A percentile compares a stretch with the other conserved stretches of the same genome.
These are phyloP conservation scores for Probosciger aterrimus DNA, from an alignment of 2,113 vertebrate genomes.

Conservation along the genomic window DNA sequence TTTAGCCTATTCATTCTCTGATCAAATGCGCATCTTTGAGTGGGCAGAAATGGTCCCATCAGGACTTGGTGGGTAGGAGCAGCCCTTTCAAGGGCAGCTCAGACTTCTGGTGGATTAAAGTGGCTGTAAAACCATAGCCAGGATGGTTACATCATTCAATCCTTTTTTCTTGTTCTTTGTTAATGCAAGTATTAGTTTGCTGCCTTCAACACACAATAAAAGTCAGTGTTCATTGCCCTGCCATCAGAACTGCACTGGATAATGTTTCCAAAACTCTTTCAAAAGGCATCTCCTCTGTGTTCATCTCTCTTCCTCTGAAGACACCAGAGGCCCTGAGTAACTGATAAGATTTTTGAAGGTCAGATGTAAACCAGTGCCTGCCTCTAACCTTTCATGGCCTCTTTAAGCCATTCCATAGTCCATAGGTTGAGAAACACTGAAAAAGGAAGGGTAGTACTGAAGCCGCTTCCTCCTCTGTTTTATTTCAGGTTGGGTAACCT, in stretches of 20 bases:
- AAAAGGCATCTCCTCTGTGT: background rate
- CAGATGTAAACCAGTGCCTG: background rate
- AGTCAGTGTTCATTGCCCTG: background rate
- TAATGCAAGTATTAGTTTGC: background rate
- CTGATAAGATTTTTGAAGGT: background rate
- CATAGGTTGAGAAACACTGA: background rate
- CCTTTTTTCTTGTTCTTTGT: background rate
- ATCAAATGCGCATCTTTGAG: background rate
- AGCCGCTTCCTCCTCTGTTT: background rate
- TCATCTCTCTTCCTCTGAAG: background rate
- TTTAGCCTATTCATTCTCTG: background rate
- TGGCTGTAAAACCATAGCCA: background rate
- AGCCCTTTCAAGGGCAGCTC: background rate
- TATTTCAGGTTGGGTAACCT: constrained; percentile 50
- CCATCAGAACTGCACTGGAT: background rate
- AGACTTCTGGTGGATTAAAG: background rate
- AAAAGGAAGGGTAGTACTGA: background rate
- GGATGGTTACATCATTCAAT: rapidly evolving
- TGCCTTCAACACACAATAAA: background rate
- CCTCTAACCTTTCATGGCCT: background rate
- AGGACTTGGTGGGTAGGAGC: background rate
- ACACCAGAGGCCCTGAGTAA: background rate
- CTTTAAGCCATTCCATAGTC: background rate
- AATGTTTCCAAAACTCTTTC: background rate
- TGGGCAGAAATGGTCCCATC: background rate